phyloP scores from a whole-genome alignment of 2,113 vertebrate species.

The Steatornis caripensis region DNA sequence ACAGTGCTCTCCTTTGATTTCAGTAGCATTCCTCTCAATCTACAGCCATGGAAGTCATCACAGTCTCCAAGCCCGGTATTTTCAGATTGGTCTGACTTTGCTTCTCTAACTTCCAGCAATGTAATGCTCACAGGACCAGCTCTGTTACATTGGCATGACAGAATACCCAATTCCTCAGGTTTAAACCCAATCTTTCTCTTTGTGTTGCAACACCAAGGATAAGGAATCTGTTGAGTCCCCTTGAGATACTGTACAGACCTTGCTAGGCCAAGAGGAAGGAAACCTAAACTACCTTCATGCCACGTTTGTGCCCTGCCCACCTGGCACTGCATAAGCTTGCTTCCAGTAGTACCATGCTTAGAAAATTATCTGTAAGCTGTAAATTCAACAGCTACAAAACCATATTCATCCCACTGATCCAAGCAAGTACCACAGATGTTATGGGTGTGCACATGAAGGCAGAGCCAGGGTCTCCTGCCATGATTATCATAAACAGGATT shows the following conservation, averaged over 20 bases:
- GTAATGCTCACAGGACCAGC: not conserved
- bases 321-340: not conserved
- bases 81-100: not conserved
- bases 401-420: not conserved
- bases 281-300: not conserved
- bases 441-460: not conserved
- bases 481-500: slow-evolving; percentile 43
- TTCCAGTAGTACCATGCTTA: not conserved
- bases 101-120: not conserved
- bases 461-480: not conserved
- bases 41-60: not conserved
- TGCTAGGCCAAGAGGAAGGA: not conserved
- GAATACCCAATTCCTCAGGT: not conserved
- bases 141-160: not conserved
- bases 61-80: not conserved
- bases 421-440: slow-evolving; percentile 28
- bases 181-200: not conserved
- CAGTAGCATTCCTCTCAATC: not conserved
- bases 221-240: not conserved
- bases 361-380: not conserved
- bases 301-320: not conserved
- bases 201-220: not conserved
- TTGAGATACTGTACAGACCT: not conserved
- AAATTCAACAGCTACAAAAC: slow-evolving; percentile 14
- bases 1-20: not conserved